Percentiles rank a stretch among this genome's conserved stretches.
phyloP scores from a whole-genome alignment of 1,140 invertebrate species.

The Cylas formicarius region DNA sequence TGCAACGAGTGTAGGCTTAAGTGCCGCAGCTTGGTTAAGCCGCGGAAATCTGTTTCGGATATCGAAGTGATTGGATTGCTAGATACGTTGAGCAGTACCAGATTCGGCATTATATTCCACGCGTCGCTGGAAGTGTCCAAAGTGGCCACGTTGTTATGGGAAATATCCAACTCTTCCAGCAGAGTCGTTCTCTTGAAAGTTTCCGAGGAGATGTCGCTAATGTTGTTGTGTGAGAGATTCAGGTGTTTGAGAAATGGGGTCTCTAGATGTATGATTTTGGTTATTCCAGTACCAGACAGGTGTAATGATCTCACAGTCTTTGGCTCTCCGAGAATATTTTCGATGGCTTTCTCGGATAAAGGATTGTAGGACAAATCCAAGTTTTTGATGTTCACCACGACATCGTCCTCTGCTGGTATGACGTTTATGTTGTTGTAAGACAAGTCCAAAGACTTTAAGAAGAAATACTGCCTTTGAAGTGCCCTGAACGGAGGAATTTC shows the following conservation, averaged over 20 bases:
- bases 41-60: conserved; percentile 64
- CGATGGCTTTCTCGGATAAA: conserved; percentile 62
- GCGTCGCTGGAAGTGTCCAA: conserved; percentile 48
- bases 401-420: conserved; percentile 73
- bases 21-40: conserved; percentile 48
- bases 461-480: conserved; percentile 75
- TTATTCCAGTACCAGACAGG: conserved; percentile 70
- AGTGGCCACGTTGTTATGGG: conserved; percentile 62
- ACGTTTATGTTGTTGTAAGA: conserved; percentile 69
- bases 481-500: conserved; percentile 68
- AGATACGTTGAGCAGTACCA: conserved; percentile 68
- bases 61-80: conserved; percentile 67
- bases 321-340: conserved; percentile 74
- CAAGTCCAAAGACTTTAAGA: conserved; percentile 69
- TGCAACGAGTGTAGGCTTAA: conserved; percentile 61
- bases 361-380: conserved; percentile 83
- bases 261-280: conserved; percentile 61
- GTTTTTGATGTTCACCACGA: conserved; percentile 80
- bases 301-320: conserved; percentile 79
- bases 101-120: conserved; percentile 59
- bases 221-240: conserved; percentile 75
- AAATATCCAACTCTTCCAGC: conserved; percentile 70
- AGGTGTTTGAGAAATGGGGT: conserved; percentile 76
- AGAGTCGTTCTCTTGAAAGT: conserved; percentile 71
- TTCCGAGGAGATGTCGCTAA: conserved; percentile 55